Base-by-base conservation (phyloP, 2,113 vertebrate genomes). In the Clarias gariepinus region DNA sequence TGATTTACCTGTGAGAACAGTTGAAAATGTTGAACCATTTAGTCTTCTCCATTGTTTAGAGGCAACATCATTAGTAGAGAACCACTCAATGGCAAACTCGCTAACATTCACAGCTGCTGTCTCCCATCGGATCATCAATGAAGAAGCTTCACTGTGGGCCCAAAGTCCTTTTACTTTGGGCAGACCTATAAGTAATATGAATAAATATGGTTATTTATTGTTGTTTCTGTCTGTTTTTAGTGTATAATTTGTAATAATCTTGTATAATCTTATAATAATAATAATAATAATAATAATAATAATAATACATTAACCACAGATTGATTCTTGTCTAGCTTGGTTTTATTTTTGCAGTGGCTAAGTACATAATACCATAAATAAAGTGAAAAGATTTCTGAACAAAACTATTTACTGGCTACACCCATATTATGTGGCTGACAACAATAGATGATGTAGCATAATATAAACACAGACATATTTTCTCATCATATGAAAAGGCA, bases 91-190 rank as follows among this genome's bases (percentile, higher is more conserved):
- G 1, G 53, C 85, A 52, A 90, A 90, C 69, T 92, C 90, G 36
- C 87, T 89, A 81, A 90, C 58, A 0, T 87, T 82, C 10, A 53
- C 30, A 53, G 68, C 21, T 6, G 64, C 52, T 36, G 36, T 7
- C 19, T 90, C 85, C 94, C 94, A 95, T 6, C 78, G 82, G 77
- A 94, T 81, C 83, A 52, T 69, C 5, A 94, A 87, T 1, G 63
- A 83, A 36, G 23, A 28, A 10, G 21, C 28, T 3, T 77, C 16
- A 21, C 2, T 11, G 2, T 25, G 13, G 84, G 90, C 88, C 93
- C 94, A 94, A 84, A 94, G 3, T 78, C 90, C 66, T 71, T 81
- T 91, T 33, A 94, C 76, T 0, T 90, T 16, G 0, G 85, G 86
- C 1, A 89, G 80, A 64, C 36, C 93, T 94, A 84, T 85, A 0